These are phyloP conservation scores for Drosophila auraria DNA, from an alignment of 1,140 invertebrate species.

Conservation along the genomic window DNA sequence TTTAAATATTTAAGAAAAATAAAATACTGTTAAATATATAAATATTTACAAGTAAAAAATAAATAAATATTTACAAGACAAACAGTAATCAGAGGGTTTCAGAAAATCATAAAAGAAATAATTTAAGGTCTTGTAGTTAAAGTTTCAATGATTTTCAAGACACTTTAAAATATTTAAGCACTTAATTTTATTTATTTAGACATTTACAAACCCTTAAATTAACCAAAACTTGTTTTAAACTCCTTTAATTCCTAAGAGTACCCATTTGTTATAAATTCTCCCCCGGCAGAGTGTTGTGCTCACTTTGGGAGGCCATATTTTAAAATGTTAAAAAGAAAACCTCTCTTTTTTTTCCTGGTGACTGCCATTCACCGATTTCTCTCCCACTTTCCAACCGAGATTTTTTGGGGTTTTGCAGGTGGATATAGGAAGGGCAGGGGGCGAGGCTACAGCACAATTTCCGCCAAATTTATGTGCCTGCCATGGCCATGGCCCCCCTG, in stretches of 20 bases:
- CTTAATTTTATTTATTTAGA: not conserved
- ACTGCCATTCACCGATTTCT: not conserved
- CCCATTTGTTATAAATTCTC: slow-evolving; percentile 1
- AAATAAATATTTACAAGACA: too few relatives aligned
- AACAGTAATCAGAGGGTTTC: too few relatives aligned
- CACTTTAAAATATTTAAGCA: too few relatives aligned
- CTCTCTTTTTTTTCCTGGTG: not conserved
- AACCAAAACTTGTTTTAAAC: not conserved
- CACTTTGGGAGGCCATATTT: slow-evolving; percentile 1
- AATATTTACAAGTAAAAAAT: too few relatives aligned
- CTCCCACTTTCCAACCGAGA: slow-evolving; percentile 13
- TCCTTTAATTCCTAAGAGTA: not conserved
- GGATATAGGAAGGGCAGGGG: not conserved
- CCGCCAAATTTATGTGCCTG: slow-evolving; percentile 69
- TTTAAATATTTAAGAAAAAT: not conserved
- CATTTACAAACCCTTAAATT: not conserved
- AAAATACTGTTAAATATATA: not conserved
- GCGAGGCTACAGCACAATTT: slow-evolving; percentile 60
- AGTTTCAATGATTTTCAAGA: too few relatives aligned
- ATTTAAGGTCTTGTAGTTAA: too few relatives aligned
- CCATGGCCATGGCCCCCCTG: slow-evolving; percentile 7
- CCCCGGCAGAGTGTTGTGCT: slow-evolving; percentile 8
- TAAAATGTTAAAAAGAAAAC: not conserved
- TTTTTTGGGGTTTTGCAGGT: slow-evolving; percentile 19
- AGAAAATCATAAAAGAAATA: too few relatives aligned